phyloP scores from a whole-genome alignment of 2,113 vertebrate species.

The Columba janthina region DNA sequence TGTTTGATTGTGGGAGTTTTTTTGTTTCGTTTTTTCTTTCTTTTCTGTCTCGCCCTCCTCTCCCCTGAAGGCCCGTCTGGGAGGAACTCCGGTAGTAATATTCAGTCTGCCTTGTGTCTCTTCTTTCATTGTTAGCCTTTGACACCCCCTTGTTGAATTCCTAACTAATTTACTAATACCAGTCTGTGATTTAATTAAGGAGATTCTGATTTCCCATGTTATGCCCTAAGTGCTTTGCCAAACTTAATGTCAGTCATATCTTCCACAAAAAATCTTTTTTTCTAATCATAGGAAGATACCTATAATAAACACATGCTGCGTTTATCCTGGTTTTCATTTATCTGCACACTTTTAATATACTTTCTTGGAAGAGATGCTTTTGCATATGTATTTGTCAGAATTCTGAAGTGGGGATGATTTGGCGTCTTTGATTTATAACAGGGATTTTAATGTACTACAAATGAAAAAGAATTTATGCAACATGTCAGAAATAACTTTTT shows the following conservation, averaged over 20 bases:
- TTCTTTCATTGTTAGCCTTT: too few relatives aligned
- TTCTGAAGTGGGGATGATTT: background rate
- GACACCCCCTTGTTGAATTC: too few relatives aligned
- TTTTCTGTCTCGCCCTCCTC: too few relatives aligned
- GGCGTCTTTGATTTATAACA: background rate
- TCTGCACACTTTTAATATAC: background rate
- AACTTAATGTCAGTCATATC: background rate
- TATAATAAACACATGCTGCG: background rate
- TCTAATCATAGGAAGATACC: background rate
- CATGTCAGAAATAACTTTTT: background rate
- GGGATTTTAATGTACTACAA: background rate
- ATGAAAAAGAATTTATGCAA: background rate
- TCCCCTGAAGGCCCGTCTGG: too few relatives aligned
- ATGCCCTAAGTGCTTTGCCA: background rate
- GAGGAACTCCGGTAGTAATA: too few relatives aligned
- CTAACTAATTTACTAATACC: too few relatives aligned
- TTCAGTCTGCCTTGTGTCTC: too few relatives aligned
- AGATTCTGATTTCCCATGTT: background rate
- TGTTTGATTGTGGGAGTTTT: too few relatives aligned
- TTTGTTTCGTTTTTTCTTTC: accelerated
- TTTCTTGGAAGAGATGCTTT: background rate
- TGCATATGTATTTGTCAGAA: background rate
- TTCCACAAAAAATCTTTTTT: background rate
- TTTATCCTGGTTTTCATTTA: background rate
- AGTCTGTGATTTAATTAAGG: background rate